These are phyloP conservation scores for Heliconius hewitsoni DNA, from an alignment of 1,140 invertebrate genomes.

Conservation along the genomic window DNA sequence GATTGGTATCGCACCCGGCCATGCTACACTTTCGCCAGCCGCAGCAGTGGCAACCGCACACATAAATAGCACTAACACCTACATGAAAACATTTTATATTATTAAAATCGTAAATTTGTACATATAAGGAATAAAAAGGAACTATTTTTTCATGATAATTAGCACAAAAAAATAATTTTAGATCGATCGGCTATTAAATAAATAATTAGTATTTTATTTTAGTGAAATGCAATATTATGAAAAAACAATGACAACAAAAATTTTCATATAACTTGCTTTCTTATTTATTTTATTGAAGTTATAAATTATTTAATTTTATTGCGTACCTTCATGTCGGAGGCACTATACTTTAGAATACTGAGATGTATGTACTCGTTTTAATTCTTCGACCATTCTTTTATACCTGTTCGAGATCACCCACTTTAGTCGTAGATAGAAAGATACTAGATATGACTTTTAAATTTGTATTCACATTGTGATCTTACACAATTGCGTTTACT, in stretches of 20 bases:
- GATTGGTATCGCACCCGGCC: slow-evolving; percentile 55
- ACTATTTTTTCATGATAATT: too few relatives aligned
- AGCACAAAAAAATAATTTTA: too few relatives aligned
- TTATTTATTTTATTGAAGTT: not conserved
- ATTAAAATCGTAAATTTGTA: not conserved
- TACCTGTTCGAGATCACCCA: slow-evolving; percentile 60
- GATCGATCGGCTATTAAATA: too few relatives aligned
- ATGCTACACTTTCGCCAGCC: slow-evolving; percentile 48
- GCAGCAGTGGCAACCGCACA: slow-evolving; percentile 46
- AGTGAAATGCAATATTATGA: too few relatives aligned
- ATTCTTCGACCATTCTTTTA: slow-evolving; percentile 62
- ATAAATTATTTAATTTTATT: slow-evolving; percentile 17
- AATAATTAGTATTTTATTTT: too few relatives aligned
- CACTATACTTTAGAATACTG: slow-evolving; percentile 44
- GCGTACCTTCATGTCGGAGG: slow-evolving; percentile 70
- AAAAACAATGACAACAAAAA: too few relatives aligned
- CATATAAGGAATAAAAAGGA: not conserved
- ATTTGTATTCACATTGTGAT: slow-evolving; percentile 52
- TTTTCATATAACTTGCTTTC: not conserved
- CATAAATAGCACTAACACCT: slow-evolving; percentile 54
- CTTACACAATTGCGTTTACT: slow-evolving; percentile 26
- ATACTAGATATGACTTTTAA: slow-evolving; percentile 58
- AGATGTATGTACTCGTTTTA: slow-evolving; percentile 54
- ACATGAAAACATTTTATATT: slow-evolving; percentile 11
- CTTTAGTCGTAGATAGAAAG: slow-evolving; percentile 59